Base-by-base conservation (phyloP, 2,113 vertebrate genomes). In the Ochotona princeps region DNA sequence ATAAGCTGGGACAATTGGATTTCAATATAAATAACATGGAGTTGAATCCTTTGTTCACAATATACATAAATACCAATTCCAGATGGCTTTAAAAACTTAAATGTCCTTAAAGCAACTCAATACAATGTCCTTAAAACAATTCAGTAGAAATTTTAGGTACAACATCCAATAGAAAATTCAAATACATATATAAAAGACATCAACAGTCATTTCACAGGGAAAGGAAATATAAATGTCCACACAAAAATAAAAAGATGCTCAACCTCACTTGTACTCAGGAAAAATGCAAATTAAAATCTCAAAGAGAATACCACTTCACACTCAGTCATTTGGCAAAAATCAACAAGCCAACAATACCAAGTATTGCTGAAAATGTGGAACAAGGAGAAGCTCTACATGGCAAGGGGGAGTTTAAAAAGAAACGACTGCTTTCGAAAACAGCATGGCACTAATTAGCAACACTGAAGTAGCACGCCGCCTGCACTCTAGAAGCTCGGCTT, bases 1-100 rank as follows among this genome's bases (percentile, higher is more conserved):
- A 5, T 21, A 17, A 30, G 30, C 51, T 44, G 63, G 11, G 65
- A 82, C n/a, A 51, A 75, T n/a, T 49, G 18, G 26, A 67, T 90
- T 83, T 72, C 32, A 21, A 76, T 44, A 63, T 28, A 88, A 83
- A 61, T 15, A 75, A 30, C 81, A 75, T 12, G 28, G 78, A 88
- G 18, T 51, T 84, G 49, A 38, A 57, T 67, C 25, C 28, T 38
- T 89, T n/a, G 87, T 57, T 80, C 25, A 65, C 18, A 18, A 14
- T 73, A 54, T 25, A 54, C 13, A n/a, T 84, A 94, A 88, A 57
- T 60, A 95, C 83, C 17, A 49, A 78, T 65, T 86, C 49, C 87
- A 95, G 89, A 82, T 90, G 75, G 65, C 67, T 92, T 95, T 65
- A 82, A 61, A 54, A 88, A 78, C 38, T 51, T 82, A 63, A 54